Evolutionary conservation across 1,140 invertebrate species (phyloP).

Genomic region (Drosophila willistoni): DNA sequence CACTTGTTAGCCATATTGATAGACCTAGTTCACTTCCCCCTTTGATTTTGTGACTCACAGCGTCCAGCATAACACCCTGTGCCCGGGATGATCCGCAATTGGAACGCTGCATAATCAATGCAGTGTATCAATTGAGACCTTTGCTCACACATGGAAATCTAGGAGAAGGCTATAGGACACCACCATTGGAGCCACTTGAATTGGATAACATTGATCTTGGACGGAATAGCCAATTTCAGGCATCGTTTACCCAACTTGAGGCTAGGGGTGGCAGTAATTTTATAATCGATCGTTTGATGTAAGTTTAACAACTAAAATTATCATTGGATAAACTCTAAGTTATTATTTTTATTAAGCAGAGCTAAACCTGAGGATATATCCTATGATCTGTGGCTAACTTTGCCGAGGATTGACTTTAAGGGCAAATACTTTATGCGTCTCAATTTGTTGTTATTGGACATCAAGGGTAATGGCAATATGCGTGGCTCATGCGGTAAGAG

Average conservation of each 20-base stretch:
- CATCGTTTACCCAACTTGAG: constrained; percentile 66
- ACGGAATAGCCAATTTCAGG: constrained; percentile 69
- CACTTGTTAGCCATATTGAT: not conserved
- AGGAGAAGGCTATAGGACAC: constrained; percentile 73
- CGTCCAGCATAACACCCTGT: constrained; percentile 83
- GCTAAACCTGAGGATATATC: constrained; percentile 70
- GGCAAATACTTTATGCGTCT: constrained; percentile 84
- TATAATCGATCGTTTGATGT: constrained; percentile 77
- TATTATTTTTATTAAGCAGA: constrained; percentile 29
- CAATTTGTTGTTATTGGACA: constrained; percentile 84
- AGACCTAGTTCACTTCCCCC: not conserved
- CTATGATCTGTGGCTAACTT: constrained; percentile 82
- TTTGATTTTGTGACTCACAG: constrained; percentile 51
- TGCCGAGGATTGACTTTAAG: constrained; percentile 83
- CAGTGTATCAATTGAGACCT: constrained; percentile 84
- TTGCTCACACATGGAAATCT: constrained; percentile 84
- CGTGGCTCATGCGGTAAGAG: constrained; percentile 86
- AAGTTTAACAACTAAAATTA: not conserved
- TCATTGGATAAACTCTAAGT: too few relatives aligned
- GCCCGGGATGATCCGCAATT: constrained; percentile 83
- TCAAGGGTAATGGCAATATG: constrained; percentile 85
- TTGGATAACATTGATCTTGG: constrained; percentile 77
- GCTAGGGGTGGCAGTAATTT: constrained; percentile 79
- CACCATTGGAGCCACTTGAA: constrained; percentile 71
- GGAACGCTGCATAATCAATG: constrained; percentile 83